These are phyloP conservation scores for Drosophila seguyi DNA, from an alignment of 1,140 invertebrate species.

Conservation along the genomic window DNA sequence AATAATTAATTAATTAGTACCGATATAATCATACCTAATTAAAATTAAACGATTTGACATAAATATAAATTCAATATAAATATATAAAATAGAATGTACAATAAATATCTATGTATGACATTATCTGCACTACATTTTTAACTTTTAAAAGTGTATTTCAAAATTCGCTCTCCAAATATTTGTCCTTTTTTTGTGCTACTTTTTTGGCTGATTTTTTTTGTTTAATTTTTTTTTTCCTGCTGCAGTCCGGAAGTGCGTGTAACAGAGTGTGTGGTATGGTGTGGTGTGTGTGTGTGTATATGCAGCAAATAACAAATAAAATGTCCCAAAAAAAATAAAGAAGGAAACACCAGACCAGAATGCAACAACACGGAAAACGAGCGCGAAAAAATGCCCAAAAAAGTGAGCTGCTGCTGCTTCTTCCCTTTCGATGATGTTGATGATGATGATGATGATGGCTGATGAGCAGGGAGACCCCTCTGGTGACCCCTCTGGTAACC, in stretches of 20 bases:
- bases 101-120: too few species aligned
- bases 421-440: constrained; percentile 35
- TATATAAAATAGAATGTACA: too few species aligned
- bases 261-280: constrained; percentile 25
- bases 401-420: constrained; percentile 19
- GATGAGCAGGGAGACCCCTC: constrained; percentile 49
- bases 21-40: too few species aligned
- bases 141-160: constrained; percentile 14
- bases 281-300: constrained; percentile 7
- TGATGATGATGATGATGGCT: constrained; percentile 42
- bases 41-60: too few species aligned
- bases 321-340: constrained; percentile 63
- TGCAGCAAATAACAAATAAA: constrained; percentile 64
- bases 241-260: constrained; percentile 73
- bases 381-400: constrained; percentile 56
- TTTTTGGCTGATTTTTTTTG: constrained; percentile 25
- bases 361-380: constrained; percentile 57
- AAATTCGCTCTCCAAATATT: not conserved
- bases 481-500: constrained; percentile 9
- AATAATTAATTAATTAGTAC: too few species aligned
- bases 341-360: constrained; percentile 27
- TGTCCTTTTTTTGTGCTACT: constrained; percentile 5
- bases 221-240: constrained; percentile 7
- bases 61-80: not conserved
- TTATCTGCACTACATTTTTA: not conserved